Evolutionary conservation across 2,888 invertebrate species (phyloP).

Genomic region (Phengaris arion): DNA sequence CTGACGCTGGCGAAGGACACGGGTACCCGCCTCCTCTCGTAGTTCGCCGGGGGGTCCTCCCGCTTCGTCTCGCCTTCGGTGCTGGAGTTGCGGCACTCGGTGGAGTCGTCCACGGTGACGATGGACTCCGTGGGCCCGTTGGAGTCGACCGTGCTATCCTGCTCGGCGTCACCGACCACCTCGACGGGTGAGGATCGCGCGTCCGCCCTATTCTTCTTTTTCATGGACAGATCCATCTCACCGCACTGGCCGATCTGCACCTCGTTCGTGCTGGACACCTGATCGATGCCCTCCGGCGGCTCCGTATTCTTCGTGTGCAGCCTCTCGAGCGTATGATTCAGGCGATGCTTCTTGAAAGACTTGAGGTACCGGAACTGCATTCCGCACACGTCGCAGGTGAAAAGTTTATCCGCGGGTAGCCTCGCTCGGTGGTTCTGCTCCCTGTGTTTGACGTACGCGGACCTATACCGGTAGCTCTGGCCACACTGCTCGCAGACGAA

Average conservation of each 20-base stretch:
- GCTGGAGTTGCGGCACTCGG: conserved; percentile 68
- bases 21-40: conserved; percentile 60
- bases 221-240: conserved; percentile 80
- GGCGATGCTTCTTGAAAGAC: conserved; percentile 92
- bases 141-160: conserved; percentile 87
- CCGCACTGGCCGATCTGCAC: conserved; percentile 77
- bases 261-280: conserved; percentile 87
- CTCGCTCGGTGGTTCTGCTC: conserved; percentile 94
- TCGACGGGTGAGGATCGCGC: conserved; percentile 73
- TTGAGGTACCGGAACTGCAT: conserved; percentile 95
- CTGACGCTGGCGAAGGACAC: conserved; percentile 77
- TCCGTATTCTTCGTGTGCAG: conserved; percentile 85
- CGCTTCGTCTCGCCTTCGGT: conserved; percentile 64
- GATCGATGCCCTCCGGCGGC: conserved; percentile 78
- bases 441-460: conserved; percentile 86
- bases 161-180: conserved; percentile 78
- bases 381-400: conserved; percentile 94
- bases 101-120: conserved; percentile 69
- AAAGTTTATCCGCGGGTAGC: conserved; percentile 92
- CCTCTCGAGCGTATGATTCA: conserved; percentile 91
- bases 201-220: conserved; percentile 61
- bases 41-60: conserved; percentile 55
- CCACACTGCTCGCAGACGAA: conserved; percentile 96
- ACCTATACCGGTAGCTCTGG: conserved; percentile 92
- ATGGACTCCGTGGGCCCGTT: conserved; percentile 75